Conservation (phyloP, 2,888 invertebrate species). For the Lycocerus yunnanus region DNA sequence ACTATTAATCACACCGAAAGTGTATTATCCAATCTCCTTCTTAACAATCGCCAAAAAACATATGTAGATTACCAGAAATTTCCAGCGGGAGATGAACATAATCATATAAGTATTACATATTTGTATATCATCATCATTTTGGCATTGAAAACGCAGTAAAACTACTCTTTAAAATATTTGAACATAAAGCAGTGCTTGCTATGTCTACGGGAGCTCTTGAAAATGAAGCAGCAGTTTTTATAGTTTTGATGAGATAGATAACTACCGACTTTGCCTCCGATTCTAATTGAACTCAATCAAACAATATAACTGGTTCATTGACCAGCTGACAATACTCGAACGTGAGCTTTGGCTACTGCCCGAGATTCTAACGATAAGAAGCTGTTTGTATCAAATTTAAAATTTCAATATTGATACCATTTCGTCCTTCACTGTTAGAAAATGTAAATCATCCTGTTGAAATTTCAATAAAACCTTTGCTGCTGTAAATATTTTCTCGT, state of each 20-base stretch:
- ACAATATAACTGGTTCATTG: constrained; percentile 12
- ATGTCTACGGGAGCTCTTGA: constrained; percentile 8
- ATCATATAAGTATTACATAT: too few relatives aligned
- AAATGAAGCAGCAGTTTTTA: constrained; percentile 15
- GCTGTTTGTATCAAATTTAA: neutral
- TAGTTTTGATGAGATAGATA: constrained; percentile 6
- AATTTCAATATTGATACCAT: neutral
- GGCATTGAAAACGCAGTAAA: neutral
- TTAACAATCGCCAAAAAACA: too few relatives aligned
- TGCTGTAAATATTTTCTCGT: too few relatives aligned
- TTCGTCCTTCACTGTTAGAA: neutral
- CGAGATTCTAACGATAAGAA: constrained; percentile 3
- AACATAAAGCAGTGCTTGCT: neutral
- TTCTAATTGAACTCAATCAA: constrained; percentile 10
- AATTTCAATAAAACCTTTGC: too few relatives aligned
- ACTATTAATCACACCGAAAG: too few relatives aligned
- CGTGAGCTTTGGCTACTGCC: constrained; percentile 6
- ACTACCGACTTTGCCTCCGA: constrained; percentile 1
- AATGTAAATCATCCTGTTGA: neutral
- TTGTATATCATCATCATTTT: neutral
- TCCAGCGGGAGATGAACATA: too few relatives aligned
- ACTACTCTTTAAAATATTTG: too few relatives aligned
- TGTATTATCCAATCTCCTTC: too few relatives aligned
- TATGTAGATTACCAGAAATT: too few relatives aligned
- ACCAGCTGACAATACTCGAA: neutral